Percentiles rank a stretch among this genome's conserved stretches.
phyloP scores from a whole-genome alignment of 1,140 invertebrate species.

The Zelostemma sp. region DNA sequence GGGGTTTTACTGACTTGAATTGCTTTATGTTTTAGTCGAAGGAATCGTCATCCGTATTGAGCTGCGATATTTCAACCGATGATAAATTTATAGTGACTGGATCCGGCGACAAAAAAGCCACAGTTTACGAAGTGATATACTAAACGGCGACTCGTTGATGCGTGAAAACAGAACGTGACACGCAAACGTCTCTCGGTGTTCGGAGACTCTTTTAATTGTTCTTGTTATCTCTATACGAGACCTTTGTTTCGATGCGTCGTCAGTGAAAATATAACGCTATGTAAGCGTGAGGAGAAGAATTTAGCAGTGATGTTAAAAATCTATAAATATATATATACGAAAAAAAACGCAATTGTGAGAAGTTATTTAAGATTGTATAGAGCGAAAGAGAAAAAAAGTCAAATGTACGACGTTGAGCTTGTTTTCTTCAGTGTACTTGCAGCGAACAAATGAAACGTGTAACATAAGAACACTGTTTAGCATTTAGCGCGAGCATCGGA shows the following conservation, averaged over 20 bases:
- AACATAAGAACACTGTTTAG: slow-evolving; percentile 61
- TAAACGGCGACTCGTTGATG: slow-evolving; percentile 66
- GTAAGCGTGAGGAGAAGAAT: slow-evolving; percentile 17
- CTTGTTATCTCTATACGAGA: slow-evolving; percentile 42
- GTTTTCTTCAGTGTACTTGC: slow-evolving; percentile 33
- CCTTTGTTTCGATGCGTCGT: slow-evolving; percentile 26
- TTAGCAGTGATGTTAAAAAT: slow-evolving; percentile 50
- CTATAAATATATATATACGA: slow-evolving; percentile 41
- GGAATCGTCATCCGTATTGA: slow-evolving; percentile 98
- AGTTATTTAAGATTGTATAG: slow-evolving; percentile 66
- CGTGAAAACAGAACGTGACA: slow-evolving; percentile 51
- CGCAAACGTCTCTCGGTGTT: slow-evolving; percentile 60
- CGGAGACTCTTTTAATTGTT: slow-evolving; percentile 45
- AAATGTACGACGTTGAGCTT: slow-evolving; percentile 22
- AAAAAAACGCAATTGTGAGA: slow-evolving; percentile 45
- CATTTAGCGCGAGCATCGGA: slow-evolving; percentile 30
- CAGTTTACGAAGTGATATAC: slow-evolving; percentile 99
- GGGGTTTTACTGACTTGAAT: no score
- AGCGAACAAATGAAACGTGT: slow-evolving; percentile 53
- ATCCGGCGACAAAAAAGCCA: slow-evolving; percentile 99
- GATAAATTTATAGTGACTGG: slow-evolving; percentile 99
- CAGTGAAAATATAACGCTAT: slow-evolving; percentile 1
- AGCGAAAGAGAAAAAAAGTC: slow-evolving; percentile 28
- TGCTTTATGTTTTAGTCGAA: slow-evolving; percentile 87
- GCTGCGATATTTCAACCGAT: slow-evolving; percentile 99